A percentile compares a stretch with the other conserved stretches of the same genome.
These are phyloP conservation scores for Stegastes partitus DNA, from an alignment of 2,113 vertebrate genomes.

Conservation along the genomic window DNA sequence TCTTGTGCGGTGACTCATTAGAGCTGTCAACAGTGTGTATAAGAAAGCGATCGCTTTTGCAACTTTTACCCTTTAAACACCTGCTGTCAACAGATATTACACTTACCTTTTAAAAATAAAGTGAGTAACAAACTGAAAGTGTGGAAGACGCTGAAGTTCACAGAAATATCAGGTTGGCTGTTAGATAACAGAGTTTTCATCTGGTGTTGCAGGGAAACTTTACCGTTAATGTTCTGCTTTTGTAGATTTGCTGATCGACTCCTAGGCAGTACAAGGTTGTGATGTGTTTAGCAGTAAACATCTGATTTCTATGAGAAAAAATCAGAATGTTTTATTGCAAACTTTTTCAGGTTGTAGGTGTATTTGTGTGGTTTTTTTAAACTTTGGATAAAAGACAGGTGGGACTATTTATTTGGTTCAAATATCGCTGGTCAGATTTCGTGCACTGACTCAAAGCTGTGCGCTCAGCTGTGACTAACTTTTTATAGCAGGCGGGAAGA, in stretches of 20 bases:
- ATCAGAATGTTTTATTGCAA: not conserved
- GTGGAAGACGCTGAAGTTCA: too few relatives aligned
- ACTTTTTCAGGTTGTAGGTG: not conserved
- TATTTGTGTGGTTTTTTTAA: not conserved
- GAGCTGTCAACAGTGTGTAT: not conserved
- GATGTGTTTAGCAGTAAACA: not conserved
- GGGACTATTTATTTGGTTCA: slow-evolving; percentile 35
- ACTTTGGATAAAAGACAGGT: not conserved
- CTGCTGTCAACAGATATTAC: not conserved
- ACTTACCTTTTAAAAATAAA: too few relatives aligned
- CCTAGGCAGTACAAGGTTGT: not conserved
- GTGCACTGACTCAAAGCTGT: slow-evolving; percentile 16
- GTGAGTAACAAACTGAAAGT: too few relatives aligned
- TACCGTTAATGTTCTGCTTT: too few relatives aligned
- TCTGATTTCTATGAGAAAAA: not conserved
- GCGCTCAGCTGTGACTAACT: slow-evolving; percentile 21
- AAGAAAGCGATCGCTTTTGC: not conserved
- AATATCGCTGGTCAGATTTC: not conserved
- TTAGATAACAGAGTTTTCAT: too few relatives aligned
- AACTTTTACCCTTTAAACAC: not conserved
- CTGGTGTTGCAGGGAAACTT: too few relatives aligned
- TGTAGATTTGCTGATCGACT: not conserved
- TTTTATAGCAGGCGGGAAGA: slow-evolving; percentile 19
- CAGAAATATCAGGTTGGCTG: too few relatives aligned
- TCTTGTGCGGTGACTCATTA: too few relatives aligned